Evolutionary conservation across 2,113 vertebrate species (phyloP).

Genomic region (Entomyzon cyanotis): DNA sequence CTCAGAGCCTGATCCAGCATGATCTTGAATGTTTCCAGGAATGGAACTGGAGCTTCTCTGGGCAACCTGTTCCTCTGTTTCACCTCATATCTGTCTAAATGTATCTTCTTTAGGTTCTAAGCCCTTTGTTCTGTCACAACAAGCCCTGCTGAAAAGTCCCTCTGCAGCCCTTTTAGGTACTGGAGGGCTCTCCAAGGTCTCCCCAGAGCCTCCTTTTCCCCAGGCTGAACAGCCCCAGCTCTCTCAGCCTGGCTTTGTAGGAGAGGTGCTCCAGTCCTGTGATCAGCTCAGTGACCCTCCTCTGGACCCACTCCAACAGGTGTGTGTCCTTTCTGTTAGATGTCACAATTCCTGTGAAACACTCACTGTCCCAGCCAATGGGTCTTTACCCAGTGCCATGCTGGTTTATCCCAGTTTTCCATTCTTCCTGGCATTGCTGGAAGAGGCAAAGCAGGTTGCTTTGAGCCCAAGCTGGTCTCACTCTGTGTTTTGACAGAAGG

Average conservation of each 20-base stretch:
- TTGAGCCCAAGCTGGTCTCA: background rate
- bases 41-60: background rate
- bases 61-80: background rate
- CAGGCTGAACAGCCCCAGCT: background rate
- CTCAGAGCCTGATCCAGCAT: background rate
- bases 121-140: background rate
- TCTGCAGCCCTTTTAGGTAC: background rate
- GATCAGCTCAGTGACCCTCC: background rate
- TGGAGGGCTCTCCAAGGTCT: background rate
- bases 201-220: background rate
- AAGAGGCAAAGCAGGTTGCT: background rate
- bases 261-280: background rate
- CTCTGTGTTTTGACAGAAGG: background rate
- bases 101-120: background rate
- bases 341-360: background rate
- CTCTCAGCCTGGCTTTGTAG: rapidly evolving
- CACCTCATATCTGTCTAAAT: background rate
- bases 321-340: background rate
- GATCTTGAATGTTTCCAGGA: background rate
- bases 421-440: background rate
- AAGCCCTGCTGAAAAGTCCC: background rate
- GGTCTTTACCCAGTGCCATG: background rate
- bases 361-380: background rate
- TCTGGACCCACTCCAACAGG: background rate
- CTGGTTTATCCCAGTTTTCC: background rate